These are phyloP conservation scores for Horisme vitalbata DNA, from an alignment of 2,888 invertebrate species.

Conservation along the genomic window DNA sequence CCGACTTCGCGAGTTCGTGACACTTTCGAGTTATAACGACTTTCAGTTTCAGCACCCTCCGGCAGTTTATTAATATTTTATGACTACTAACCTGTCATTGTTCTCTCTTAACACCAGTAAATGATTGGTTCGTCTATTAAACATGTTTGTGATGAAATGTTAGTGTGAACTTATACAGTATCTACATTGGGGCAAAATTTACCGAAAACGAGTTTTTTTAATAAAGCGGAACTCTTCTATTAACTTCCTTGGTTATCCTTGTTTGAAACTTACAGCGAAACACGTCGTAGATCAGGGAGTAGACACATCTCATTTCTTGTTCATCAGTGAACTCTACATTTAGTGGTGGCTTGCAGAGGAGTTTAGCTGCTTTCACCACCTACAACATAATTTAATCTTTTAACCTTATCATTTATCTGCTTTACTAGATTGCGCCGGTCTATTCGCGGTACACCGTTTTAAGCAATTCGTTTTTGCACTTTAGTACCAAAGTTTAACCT, in stretches of 20 bases:
- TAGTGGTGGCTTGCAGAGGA: slow-evolving; percentile 77
- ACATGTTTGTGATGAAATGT: no score
- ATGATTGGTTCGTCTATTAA: neutral
- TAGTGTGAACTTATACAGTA: no score
- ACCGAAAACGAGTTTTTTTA: no score
- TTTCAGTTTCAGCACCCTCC: slow-evolving; percentile 33
- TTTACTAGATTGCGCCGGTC: no score
- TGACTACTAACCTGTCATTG: slow-evolving; percentile 14
- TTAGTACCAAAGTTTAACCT: no score
- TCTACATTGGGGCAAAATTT: no score
- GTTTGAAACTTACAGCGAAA: slow-evolving; percentile 85
- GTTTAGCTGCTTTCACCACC: slow-evolving; percentile 82
- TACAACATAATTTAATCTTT: slow-evolving; percentile 28
- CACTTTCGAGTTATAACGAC: slow-evolving; percentile 42
- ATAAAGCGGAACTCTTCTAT: no score
- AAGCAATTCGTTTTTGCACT: no score
- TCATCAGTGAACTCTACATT: slow-evolving; percentile 83
- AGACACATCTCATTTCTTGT: slow-evolving; percentile 88
- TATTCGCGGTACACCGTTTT: no score
- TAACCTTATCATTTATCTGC: no score
- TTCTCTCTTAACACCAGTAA: neutral
- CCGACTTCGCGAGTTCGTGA: slow-evolving; percentile 41
- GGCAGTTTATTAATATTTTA: slow-evolving; percentile 34
- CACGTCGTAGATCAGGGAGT: slow-evolving; percentile 88
- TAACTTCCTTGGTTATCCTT: slow-evolving; percentile 9